These are phyloP conservation scores for Phyllostomus discolor DNA, from an alignment of 2,113 vertebrate species.

Conservation along the genomic window DNA sequence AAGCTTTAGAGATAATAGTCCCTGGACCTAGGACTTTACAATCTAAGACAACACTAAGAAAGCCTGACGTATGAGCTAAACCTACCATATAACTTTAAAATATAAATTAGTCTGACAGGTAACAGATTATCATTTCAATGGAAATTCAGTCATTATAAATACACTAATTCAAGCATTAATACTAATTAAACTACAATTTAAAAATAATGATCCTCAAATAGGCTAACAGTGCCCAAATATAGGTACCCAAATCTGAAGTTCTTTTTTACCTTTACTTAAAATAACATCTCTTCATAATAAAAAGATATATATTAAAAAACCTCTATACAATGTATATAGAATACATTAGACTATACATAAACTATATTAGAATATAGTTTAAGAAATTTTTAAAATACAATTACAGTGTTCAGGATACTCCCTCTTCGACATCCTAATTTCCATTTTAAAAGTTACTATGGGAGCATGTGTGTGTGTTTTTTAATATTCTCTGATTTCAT, in stretches of 20 bases:
- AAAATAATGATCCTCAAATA: neutral
- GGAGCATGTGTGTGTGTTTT: neutral
- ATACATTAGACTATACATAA: no score
- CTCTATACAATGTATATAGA: neutral
- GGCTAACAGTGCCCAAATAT: neutral
- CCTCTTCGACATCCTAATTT: constrained; percentile 6
- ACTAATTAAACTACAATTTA: neutral
- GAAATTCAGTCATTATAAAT: constrained; percentile 10
- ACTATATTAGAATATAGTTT: neutral
- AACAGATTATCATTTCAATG: neutral
- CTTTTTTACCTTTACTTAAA: neutral
- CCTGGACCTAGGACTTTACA: neutral
- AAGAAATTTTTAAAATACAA: neutral
- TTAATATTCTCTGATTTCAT: constrained; percentile 8
- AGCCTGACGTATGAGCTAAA: neutral
- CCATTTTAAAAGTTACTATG: constrained; percentile 30
- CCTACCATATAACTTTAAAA: neutral
- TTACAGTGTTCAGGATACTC: constrained; percentile 11
- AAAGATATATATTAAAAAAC: neutral
- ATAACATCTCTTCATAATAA: neutral
- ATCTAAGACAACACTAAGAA: neutral
- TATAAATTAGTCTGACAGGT: neutral
- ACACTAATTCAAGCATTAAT: neutral
- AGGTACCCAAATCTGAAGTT: neutral
- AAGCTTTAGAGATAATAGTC: neutral